A percentile compares a stretch with the other conserved stretches of the same genome.
phyloP scores from a whole-genome alignment of 2,797 vertebrate species.

The Bovichtus variegatus region DNA sequence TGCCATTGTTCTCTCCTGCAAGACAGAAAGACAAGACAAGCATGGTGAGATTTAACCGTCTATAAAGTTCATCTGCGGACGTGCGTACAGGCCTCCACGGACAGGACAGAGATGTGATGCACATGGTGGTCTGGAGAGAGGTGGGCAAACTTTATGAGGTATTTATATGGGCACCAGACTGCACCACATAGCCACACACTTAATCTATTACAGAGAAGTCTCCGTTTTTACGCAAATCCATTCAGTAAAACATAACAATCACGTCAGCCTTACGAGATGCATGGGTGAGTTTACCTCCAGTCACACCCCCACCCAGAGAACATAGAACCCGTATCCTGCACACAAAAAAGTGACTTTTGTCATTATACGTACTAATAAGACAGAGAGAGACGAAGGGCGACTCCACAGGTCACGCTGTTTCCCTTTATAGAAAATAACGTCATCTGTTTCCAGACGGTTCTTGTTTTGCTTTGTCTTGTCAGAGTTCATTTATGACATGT shows the following conservation, averaged over 20 bases:
- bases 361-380: background rate
- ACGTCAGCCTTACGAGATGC: background rate
- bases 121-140: background rate
- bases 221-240: conserved; percentile 1
- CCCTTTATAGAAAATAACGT: background rate
- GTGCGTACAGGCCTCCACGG: background rate
- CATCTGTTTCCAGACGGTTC: background rate
- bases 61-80: background rate
- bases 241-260: background rate
- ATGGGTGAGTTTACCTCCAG: background rate
- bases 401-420: conserved; percentile 34
- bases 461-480: background rate
- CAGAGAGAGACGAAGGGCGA: background rate
- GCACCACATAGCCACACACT: background rate
- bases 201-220: background rate
- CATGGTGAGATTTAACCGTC: conserved; percentile 18
- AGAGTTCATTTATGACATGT: background rate
- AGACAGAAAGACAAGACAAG: conserved; percentile 38
- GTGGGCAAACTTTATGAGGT: conserved; percentile 9
- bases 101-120: background rate
- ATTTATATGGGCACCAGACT: background rate
- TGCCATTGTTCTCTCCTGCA: conserved; percentile 31
- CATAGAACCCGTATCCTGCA: background rate
- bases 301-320: background rate
- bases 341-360: background rate